These are phyloP conservation scores for Metaphire vulgaris DNA, from an alignment of 1,140 invertebrate genomes.

Conservation along the genomic window DNA sequence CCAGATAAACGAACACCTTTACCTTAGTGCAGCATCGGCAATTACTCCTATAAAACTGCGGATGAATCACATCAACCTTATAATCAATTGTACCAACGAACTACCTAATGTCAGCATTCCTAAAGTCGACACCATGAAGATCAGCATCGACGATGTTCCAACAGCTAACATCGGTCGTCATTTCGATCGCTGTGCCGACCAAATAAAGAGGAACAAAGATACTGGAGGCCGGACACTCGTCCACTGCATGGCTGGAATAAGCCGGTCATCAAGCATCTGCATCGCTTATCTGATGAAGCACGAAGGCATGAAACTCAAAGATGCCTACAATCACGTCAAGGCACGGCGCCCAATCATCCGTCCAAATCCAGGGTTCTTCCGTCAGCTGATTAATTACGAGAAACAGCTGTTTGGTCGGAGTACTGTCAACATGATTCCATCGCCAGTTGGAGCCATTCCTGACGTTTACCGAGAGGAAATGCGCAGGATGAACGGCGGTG, in stretches of 20 bases:
- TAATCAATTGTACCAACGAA: conserved; percentile 75
- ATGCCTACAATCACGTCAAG: conserved; percentile 72
- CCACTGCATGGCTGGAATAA: conserved; percentile 84
- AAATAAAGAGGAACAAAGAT: conserved; percentile 24
- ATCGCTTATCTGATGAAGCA: conserved; percentile 84
- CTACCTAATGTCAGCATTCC: conserved; percentile 60
- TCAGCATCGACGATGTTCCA: conserved; percentile 62
- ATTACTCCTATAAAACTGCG: neutral
- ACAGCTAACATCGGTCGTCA: conserved; percentile 62
- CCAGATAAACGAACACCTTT: neutral
- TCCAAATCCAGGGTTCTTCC: conserved; percentile 84
- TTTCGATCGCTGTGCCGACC: conserved; percentile 58
- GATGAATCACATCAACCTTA: conserved; percentile 56
- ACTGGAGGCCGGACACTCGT: conserved; percentile 65
- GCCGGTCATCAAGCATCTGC: conserved; percentile 73
- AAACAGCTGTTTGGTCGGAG: conserved; percentile 55
- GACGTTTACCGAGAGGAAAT: conserved; percentile 38
- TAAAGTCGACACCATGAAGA: conserved; percentile 37
- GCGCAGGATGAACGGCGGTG: neutral
- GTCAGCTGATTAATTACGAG: conserved; percentile 74
- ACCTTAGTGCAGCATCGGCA: neutral
- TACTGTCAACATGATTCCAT: conserved; percentile 46
- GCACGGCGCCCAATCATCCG: conserved; percentile 66
- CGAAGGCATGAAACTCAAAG: conserved; percentile 64
- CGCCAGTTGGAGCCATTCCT: conserved; percentile 43